phyloP scores from a whole-genome alignment of 1,140 invertebrate species.

The Drosophila jambulina region DNA sequence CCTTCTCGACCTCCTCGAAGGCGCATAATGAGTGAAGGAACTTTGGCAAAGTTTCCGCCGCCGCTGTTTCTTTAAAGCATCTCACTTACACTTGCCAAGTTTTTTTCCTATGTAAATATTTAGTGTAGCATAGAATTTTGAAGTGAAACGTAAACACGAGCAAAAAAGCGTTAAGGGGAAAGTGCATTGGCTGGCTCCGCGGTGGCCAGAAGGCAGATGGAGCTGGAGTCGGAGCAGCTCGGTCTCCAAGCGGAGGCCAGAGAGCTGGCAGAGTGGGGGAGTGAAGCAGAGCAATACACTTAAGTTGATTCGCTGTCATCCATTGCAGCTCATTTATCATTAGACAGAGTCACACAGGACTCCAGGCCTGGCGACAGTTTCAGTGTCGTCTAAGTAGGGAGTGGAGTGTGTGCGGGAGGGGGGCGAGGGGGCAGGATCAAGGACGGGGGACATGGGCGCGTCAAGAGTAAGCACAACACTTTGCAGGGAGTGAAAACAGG shows the following conservation, averaged over 20 bases:
- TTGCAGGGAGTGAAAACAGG: constrained; percentile 53
- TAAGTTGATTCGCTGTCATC: constrained; percentile 85
- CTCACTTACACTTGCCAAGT: constrained; percentile 64
- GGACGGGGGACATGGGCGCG: constrained; percentile 63
- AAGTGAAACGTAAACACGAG: constrained; percentile 80
- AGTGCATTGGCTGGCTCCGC: constrained; percentile 66
- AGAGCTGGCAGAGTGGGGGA: constrained; percentile 26
- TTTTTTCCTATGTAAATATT: constrained; percentile 77
- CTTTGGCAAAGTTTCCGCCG: constrained; percentile 39
- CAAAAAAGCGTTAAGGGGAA: constrained; percentile 68
- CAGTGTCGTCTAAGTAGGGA: constrained; percentile 70
- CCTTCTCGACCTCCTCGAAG: background rate
- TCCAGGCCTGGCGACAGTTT: constrained; percentile 70
- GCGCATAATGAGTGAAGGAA: constrained; percentile 55
- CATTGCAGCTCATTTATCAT: constrained; percentile 85
- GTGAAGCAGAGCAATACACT: constrained; percentile 84
- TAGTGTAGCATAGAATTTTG: constrained; percentile 78
- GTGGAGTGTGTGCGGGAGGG: background rate
- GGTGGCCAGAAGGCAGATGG: constrained; percentile 8
- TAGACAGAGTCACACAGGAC: constrained; percentile 77
- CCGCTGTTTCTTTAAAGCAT: constrained; percentile 59
- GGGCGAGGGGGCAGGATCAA: background rate
- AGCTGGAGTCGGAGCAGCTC: constrained; percentile 2
- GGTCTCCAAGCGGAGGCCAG: background rate
- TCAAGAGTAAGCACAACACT: constrained; percentile 75